Conservation (phyloP, 2,113 vertebrate species). For the Poeciliopsis prolifica region DNA sequence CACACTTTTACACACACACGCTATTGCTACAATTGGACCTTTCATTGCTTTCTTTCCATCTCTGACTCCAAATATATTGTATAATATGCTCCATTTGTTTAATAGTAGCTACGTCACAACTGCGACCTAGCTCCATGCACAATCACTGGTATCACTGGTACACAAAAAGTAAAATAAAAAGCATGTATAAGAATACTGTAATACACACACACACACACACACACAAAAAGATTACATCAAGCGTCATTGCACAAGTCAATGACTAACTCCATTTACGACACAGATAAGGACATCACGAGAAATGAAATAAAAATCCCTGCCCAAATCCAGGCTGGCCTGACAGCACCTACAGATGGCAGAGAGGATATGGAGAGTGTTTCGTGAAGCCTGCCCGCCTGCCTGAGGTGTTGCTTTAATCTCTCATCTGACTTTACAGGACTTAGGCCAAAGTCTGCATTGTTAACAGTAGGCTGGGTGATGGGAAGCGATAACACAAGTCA, state of each 20-base stretch:
- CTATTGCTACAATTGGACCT: slow-evolving; percentile 79
- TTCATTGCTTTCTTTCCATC: slow-evolving; percentile 65
- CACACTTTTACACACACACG: slow-evolving; percentile 73
- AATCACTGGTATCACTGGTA: slow-evolving; percentile 60
- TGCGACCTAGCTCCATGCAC: slow-evolving; percentile 58
- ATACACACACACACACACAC: slow-evolving; percentile 48
- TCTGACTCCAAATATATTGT: slow-evolving; percentile 63
- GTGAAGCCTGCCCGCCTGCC: slow-evolving; percentile 46
- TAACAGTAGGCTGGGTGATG: slow-evolving; percentile 56
- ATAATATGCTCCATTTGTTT: slow-evolving; percentile 59
- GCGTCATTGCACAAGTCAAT: slow-evolving; percentile 56
- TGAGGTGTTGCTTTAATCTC: slow-evolving; percentile 58
- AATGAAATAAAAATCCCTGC: slow-evolving; percentile 43
- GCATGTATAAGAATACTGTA: slow-evolving; percentile 67
- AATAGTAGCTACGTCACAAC: slow-evolving; percentile 54
- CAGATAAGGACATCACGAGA: slow-evolving; percentile 58
- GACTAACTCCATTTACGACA: slow-evolving; percentile 65
- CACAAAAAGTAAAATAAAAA: slow-evolving; percentile 31
- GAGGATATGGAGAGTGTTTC: slow-evolving; percentile 34
- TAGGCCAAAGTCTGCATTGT: slow-evolving; percentile 40
- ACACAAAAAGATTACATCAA: slow-evolving; percentile 49
- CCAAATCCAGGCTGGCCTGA: slow-evolving; percentile 46
- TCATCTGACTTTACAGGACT: slow-evolving; percentile 52
- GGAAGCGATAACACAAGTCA: slow-evolving; percentile 41
- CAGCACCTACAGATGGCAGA: slow-evolving; percentile 64